Evolutionary conservation across 2,797 vertebrate genomes (phyloP).

Genomic region (Odontamblyopus rebecca): DNA sequence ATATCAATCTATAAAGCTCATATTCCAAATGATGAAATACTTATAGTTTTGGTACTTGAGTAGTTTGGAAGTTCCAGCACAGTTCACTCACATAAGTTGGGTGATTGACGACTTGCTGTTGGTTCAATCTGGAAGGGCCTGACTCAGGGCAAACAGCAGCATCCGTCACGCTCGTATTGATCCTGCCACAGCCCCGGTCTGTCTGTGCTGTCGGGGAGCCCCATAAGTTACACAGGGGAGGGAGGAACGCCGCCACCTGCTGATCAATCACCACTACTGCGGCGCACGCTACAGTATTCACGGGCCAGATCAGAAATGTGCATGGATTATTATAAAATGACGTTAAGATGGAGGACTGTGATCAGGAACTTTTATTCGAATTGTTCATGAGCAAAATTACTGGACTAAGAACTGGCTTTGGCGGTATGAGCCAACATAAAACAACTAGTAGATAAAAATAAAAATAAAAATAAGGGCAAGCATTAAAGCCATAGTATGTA

Average conservation of each 20-base stretch:
- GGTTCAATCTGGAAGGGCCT: slow-evolving; percentile 17
- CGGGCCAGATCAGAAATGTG: not conserved
- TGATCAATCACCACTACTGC: slow-evolving; percentile 12
- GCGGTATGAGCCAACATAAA: no score
- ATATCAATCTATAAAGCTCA: not conserved
- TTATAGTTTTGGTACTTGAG: not conserved
- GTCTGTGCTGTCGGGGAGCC: not conserved
- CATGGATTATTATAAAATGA: not conserved
- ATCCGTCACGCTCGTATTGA: slow-evolving; percentile 14
- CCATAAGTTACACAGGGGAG: slow-evolving; percentile 10
- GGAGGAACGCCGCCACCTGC: slow-evolving; percentile 4
- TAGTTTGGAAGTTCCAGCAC: slow-evolving; percentile 5
- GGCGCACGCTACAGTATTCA: not conserved
- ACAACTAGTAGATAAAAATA: not conserved
- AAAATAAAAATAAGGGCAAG: not conserved
- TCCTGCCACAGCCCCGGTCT: not conserved
- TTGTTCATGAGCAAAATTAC: no score
- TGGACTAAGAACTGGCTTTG: no score
- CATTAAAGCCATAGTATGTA: no score
- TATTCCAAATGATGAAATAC: not conserved
- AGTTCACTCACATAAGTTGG: not conserved
- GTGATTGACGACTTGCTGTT: slow-evolving; percentile 12
- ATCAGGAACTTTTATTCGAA: no score
- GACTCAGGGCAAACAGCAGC: slow-evolving; percentile 17
- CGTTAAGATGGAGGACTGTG: no score